Evolutionary conservation across 1,140 invertebrate species (phyloP).

Genomic region (Lepidurus couesii): DNA sequence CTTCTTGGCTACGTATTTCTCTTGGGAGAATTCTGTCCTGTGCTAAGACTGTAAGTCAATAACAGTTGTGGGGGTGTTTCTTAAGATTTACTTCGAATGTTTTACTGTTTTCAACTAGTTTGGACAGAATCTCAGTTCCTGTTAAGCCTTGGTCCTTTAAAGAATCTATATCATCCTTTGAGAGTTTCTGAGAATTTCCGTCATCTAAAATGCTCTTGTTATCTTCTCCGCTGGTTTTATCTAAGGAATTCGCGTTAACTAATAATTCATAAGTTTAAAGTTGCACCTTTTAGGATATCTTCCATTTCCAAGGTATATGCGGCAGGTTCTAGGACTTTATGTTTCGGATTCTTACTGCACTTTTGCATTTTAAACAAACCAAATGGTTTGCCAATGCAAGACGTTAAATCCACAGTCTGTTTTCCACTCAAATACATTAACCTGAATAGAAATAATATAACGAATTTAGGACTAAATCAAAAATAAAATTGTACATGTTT

Average conservation of each 20-base stretch:
- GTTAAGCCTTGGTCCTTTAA: slow-evolving; percentile 66
- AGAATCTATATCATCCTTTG: slow-evolving; percentile 70
- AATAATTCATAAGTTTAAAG: slow-evolving; percentile 47
- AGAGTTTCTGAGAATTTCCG: slow-evolving; percentile 76
- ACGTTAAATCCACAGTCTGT: slow-evolving; percentile 62
- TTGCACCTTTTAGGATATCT: slow-evolving; percentile 47
- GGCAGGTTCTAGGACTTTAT: slow-evolving; percentile 22
- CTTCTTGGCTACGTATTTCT: slow-evolving; percentile 92
- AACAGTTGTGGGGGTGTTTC: not conserved
- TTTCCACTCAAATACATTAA: slow-evolving; percentile 57
- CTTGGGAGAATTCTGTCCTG: slow-evolving; percentile 88
- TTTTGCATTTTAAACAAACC: slow-evolving; percentile 68
- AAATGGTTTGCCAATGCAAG: slow-evolving; percentile 63
- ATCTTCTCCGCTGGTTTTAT: slow-evolving; percentile 57
- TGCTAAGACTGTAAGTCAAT: slow-evolving; percentile 47
- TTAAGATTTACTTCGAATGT: slow-evolving; percentile 53
- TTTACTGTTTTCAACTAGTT: slow-evolving; percentile 80
- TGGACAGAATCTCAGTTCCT: slow-evolving; percentile 75
- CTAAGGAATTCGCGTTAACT: slow-evolving; percentile 43
- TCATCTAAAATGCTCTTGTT: slow-evolving; percentile 80
- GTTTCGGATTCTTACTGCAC: slow-evolving; percentile 49
- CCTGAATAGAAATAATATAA: slow-evolving; percentile 37
- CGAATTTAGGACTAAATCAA: not conserved
- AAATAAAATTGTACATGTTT: not conserved
- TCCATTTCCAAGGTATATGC: slow-evolving; percentile 25